These are phyloP conservation scores for Lamellibrachia columna DNA, from an alignment of 2,888 invertebrate species.

Conservation along the genomic window DNA sequence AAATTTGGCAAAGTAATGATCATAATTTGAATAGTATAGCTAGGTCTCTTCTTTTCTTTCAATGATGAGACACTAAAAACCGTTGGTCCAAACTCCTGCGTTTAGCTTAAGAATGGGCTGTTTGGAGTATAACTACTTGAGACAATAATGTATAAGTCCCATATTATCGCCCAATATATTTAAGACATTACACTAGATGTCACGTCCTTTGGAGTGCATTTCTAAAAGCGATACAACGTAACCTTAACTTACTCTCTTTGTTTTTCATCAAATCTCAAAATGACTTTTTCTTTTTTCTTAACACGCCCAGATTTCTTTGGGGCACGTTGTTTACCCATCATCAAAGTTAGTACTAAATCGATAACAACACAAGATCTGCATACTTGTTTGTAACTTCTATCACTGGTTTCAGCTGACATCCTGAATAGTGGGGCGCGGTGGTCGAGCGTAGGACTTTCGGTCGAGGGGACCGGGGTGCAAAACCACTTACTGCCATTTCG, in stretches of 20 bases:
- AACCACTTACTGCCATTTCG: too few species aligned
- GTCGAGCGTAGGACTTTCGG: too few species aligned
- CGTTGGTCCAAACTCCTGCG: too few species aligned
- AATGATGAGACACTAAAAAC: too few species aligned
- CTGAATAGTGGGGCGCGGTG: too few species aligned
- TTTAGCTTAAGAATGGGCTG: too few species aligned
- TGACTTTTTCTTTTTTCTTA: constrained; percentile 50
- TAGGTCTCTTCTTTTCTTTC: too few species aligned
- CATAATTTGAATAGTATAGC: too few species aligned
- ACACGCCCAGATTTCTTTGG: background rate
- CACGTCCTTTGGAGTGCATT: background rate
- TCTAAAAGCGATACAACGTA: background rate
- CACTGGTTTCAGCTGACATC: too few species aligned
- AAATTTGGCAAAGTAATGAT: too few species aligned
- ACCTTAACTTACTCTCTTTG: constrained; percentile 47
- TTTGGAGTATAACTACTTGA: background rate
- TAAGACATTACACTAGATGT: background rate
- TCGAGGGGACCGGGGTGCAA: too few species aligned
- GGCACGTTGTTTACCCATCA: background rate
- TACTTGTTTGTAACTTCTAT: background rate
- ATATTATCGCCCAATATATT: background rate
- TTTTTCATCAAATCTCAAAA: constrained; percentile 52
- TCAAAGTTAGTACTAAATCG: background rate
- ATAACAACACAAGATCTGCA: background rate
- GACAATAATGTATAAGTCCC: background rate